Percentiles rank a stretch among this genome's conserved stretches.
phyloP scores from a whole-genome alignment of 23 tunicate species.

The Trididemnum miniatum region DNA sequence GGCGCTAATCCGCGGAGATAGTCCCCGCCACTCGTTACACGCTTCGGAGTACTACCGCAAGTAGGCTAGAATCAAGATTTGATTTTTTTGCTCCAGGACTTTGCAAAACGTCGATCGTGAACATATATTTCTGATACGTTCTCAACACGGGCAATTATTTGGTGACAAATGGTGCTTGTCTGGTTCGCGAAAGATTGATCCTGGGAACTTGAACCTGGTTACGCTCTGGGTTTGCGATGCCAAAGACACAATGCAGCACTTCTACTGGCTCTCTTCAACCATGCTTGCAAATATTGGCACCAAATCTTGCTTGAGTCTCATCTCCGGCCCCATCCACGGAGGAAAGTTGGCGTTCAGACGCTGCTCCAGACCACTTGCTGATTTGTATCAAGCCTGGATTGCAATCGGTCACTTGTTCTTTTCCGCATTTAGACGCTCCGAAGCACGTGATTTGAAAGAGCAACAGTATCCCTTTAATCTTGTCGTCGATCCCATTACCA shows the following conservation, averaged over 20 bases:
- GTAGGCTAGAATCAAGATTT: too few relatives aligned
- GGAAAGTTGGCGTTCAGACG: slow-evolving; percentile 19
- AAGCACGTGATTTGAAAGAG: neutral
- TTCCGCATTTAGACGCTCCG: slow-evolving; percentile 33
- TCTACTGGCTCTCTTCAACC: slow-evolving; percentile 59
- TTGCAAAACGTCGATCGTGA: slow-evolving; percentile 36
- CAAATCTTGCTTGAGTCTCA: slow-evolving; percentile 36
- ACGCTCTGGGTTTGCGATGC: slow-evolving; percentile 36
- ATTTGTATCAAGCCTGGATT: slow-evolving; percentile 25
- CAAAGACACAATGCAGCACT: slow-evolving; percentile 47
- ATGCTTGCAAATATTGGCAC: slow-evolving; percentile 45
- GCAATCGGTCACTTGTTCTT: neutral
- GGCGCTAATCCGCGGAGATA: too few relatives aligned
- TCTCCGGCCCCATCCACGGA: slow-evolving; percentile 36
- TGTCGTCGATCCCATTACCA: neutral
- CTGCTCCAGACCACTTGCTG: slow-evolving; percentile 13
- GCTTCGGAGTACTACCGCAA: too few relatives aligned
- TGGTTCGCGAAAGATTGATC: neutral
- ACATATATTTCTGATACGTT: slow-evolving; percentile 53
- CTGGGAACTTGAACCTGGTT: neutral
- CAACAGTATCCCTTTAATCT: neutral
- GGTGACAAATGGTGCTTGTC: slow-evolving; percentile 20
- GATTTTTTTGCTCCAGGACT: too few relatives aligned
- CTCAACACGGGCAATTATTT: neutral
- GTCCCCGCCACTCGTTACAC: too few relatives aligned